Percentiles rank a stretch among this genome's conserved stretches.
Evolutionary conservation across 2,888 invertebrate genomes (phyloP).

Genomic region (Erynnis tages): DNA sequence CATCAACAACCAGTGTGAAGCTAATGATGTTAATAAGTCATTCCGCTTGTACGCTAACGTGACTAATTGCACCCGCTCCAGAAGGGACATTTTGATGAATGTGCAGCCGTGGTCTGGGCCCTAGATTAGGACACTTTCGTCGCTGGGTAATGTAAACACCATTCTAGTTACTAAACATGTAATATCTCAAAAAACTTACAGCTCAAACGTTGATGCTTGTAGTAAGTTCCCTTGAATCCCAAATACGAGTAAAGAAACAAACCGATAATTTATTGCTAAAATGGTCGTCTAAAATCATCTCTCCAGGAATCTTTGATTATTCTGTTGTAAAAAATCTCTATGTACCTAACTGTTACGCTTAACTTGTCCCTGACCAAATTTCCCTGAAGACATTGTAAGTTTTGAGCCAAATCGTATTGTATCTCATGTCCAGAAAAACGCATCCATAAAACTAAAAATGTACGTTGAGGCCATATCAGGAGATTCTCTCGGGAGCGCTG

Average conservation of each 20-base stretch:
- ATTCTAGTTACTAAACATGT: too few relatives aligned
- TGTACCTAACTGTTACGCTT: too few relatives aligned
- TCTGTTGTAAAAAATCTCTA: too few relatives aligned
- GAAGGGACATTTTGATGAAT: slow-evolving; percentile 20
- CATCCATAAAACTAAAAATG: slow-evolving; percentile 5
- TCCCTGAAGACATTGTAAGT: neutral
- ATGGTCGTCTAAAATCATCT: too few relatives aligned
- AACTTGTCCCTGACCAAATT: too few relatives aligned
- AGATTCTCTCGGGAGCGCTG: slow-evolving; percentile 14
- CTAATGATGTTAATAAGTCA: slow-evolving; percentile 9
- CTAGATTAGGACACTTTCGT: slow-evolving; percentile 1
- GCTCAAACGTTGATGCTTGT: too few relatives aligned
- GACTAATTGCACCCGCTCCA: slow-evolving; percentile 10
- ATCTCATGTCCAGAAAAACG: neutral
- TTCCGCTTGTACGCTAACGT: slow-evolving; percentile 17
- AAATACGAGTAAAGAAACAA: neutral
- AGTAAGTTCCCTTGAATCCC: neutral
- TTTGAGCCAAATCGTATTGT: neutral
- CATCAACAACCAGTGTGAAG: neutral
- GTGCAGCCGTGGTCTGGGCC: neutral
- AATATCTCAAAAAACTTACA: too few relatives aligned
- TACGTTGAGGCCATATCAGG: slow-evolving; percentile 1
- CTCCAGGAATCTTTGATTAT: too few relatives aligned
- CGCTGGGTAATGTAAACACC: slow-evolving; percentile 1
- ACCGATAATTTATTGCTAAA: too few relatives aligned